These are phyloP conservation scores for Meteorus sp. DNA, from an alignment of 1,140 invertebrate genomes.

Conservation along the genomic window DNA sequence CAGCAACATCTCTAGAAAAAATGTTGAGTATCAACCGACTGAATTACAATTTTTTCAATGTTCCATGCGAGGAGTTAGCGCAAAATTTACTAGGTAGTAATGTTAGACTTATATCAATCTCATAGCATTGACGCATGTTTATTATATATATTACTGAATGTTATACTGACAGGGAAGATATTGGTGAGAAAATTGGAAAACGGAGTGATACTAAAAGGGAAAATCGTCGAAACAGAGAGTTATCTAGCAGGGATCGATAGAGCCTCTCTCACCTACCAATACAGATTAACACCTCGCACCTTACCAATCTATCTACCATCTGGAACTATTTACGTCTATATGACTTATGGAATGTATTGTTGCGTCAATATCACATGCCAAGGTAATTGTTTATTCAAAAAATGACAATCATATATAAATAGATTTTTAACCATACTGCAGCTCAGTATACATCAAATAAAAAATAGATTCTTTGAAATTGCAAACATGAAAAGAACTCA, in stretches of 20 bases:
- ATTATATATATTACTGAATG: neutral
- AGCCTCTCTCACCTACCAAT: conserved; percentile 72
- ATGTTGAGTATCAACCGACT: conserved; percentile 40
- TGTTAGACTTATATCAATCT: conserved; percentile 11
- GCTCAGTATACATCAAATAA: no score
- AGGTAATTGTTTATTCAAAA: conserved; percentile 54
- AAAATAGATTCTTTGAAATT: no score
- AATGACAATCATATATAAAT: neutral
- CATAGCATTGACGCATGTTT: neutral
- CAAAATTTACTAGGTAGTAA: conserved; percentile 64
- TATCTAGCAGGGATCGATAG: conserved; percentile 74
- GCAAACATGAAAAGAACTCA: no score
- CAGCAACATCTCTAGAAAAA: conserved; percentile 41
- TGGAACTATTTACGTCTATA: conserved; percentile 80
- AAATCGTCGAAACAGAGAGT: conserved; percentile 79
- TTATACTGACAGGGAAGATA: conserved; percentile 55
- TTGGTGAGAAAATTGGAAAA: conserved; percentile 64
- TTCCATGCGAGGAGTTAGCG: conserved; percentile 60
- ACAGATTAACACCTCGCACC: conserved; percentile 69
- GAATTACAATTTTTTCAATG: conserved; percentile 52
- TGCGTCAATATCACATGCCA: conserved; percentile 82
- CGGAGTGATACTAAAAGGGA: conserved; percentile 63
- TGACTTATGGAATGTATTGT: conserved; percentile 82
- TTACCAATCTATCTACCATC: conserved; percentile 79
- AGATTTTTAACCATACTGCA: no score